phyloP scores from a whole-genome alignment of 2,797 vertebrate genomes.

The Pseudomugil tenellus region DNA sequence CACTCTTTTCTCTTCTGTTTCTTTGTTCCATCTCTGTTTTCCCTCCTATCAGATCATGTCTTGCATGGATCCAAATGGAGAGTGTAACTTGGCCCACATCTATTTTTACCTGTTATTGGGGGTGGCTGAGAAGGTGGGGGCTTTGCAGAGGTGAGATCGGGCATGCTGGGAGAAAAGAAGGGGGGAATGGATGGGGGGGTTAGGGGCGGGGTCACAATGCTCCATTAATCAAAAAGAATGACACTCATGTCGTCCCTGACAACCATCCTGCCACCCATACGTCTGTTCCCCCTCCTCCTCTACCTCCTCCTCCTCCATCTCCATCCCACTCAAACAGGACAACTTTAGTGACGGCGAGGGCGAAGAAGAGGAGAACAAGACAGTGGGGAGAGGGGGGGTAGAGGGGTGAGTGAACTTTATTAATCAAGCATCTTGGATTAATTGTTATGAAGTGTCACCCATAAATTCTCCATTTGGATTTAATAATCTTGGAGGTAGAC shows the following conservation, averaged over 20 bases:
- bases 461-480: conserved; percentile 93
- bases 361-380: conserved; percentile 23
- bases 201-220: conserved; percentile 85
- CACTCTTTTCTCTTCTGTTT: neutral
- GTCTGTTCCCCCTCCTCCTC: conserved; percentile 49
- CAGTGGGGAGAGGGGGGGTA: conserved; percentile 14
- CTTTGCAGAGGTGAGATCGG: conserved; percentile 66
- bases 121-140: conserved; percentile 3
- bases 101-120: conserved; percentile 77
- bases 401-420: conserved; percentile 85
- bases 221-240: conserved; percentile 95
- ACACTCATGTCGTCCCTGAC: conserved; percentile 89
- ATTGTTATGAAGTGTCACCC: conserved; percentile 95
- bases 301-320: conserved; percentile 63
- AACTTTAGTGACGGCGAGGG: conserved; percentile 72
- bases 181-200: conserved; percentile 51
- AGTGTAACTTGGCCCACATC: conserved; percentile 68
- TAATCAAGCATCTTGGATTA: conserved; percentile 94
- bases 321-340: conserved; percentile 75
- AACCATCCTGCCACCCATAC: conserved; percentile 76
- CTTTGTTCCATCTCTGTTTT: neutral
- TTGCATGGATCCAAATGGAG: conserved; percentile 40
- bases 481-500: conserved; percentile 91
- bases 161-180: conserved; percentile 60
- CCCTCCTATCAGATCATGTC: conserved; percentile 27